These are phyloP conservation scores for Siphlonurus alternatus DNA, from an alignment of 2,888 invertebrate genomes.

Conservation along the genomic window DNA sequence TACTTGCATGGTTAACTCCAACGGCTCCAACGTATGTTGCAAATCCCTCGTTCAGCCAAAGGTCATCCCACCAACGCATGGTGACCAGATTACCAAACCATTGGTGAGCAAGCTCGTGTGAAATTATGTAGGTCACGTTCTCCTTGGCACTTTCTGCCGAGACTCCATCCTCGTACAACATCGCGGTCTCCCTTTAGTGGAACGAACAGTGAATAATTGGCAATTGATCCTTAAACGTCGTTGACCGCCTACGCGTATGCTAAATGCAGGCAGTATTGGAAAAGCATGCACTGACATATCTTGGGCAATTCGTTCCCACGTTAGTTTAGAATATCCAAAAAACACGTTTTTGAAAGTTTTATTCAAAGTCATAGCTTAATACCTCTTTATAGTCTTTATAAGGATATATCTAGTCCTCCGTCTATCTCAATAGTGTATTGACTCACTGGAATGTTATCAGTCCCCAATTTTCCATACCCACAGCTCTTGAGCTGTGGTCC, in stretches of 20 bases:
- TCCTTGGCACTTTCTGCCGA: constrained; percentile 27
- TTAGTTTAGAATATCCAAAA: constrained; percentile 12
- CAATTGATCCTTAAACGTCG: too few relatives aligned
- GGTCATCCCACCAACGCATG: too few relatives aligned
- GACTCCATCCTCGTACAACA: constrained; percentile 55
- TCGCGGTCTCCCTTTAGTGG: constrained; percentile 41
- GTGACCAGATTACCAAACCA: constrained; percentile 88
- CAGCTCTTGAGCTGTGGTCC: constrained; percentile 73
- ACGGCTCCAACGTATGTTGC: constrained; percentile 47
- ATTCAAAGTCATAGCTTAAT: too few relatives aligned
- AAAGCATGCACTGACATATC: too few relatives aligned
- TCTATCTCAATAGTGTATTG: too few relatives aligned
- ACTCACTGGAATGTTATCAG: constrained; percentile 67
- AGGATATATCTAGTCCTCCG: too few relatives aligned
- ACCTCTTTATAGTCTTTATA: too few relatives aligned
- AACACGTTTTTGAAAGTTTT: too few relatives aligned
- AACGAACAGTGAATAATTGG: too few relatives aligned
- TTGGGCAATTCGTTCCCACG: not conserved
- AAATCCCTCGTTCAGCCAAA: too few relatives aligned
- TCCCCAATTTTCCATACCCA: constrained; percentile 80
- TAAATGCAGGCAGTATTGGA: too few relatives aligned
- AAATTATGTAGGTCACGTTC: constrained; percentile 44
- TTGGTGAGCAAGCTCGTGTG: constrained; percentile 65
- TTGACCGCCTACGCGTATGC: too few relatives aligned
- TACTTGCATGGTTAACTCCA: constrained; percentile 22